phyloP scores from a whole-genome alignment of 1,140 invertebrate species.

The Drosophila burlai region DNA sequence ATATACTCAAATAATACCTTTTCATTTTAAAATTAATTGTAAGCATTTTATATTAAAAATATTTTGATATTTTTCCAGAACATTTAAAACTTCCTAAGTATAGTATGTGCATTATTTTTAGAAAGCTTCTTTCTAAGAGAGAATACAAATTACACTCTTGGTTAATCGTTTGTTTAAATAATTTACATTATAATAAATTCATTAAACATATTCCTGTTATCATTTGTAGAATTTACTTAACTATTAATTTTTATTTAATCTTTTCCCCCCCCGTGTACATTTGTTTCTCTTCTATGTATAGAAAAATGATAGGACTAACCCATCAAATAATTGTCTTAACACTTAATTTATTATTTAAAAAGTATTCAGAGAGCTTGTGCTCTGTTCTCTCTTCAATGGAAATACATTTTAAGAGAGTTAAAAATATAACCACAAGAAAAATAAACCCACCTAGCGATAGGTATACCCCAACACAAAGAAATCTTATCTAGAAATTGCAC shows the following conservation, averaged over 20 bases:
- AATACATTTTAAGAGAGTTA: neutral
- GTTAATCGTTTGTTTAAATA: no score
- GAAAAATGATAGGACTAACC: no score
- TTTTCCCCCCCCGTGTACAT: neutral
- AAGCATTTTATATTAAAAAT: neutral
- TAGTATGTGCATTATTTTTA: no score
- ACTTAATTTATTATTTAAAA: neutral
- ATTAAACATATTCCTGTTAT: no score
- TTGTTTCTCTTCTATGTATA: neutral
- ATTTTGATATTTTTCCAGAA: rapidly evolving
- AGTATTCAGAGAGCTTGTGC: neutral
- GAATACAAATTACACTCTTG: no score
- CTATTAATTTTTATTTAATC: no score
- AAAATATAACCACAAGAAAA: neutral
- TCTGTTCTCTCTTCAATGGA: neutral
- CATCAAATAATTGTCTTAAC: neutral
- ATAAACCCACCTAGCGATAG: neutral
- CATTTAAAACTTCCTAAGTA: neutral
- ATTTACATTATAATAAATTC: no score
- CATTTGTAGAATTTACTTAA: no score
- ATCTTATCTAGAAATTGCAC: conserved; percentile 9
- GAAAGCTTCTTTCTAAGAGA: no score
- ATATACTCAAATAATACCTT: neutral
- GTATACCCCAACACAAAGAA: conserved; percentile 13
- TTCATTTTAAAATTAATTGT: neutral